Conservation (phyloP, 2,797 vertebrate genomes). For the Coreius guichenoti region DNA sequence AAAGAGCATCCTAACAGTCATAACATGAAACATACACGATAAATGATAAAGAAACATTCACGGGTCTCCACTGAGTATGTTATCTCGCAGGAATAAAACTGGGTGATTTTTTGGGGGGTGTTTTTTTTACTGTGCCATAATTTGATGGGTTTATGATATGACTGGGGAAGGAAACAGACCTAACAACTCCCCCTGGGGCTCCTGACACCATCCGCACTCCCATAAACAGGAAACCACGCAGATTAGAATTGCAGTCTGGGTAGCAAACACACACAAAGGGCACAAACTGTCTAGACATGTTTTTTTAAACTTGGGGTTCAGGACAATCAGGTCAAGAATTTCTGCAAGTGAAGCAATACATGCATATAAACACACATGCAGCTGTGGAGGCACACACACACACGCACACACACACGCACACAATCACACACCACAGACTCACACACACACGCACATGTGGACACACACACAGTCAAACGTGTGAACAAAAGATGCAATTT, state of each 20-base stretch:
- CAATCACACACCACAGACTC: constrained; percentile 25
- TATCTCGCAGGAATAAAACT: constrained; percentile 15
- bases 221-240: constrained; percentile 30
- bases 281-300: constrained; percentile 73
- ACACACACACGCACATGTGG: constrained; percentile 4
- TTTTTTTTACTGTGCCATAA: not conserved
- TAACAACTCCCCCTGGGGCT: not conserved
- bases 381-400: constrained; percentile 13
- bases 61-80: not conserved
- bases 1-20: constrained; percentile 2
- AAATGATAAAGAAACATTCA: constrained; percentile 18
- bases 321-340: constrained; percentile 48
- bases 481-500: constrained; percentile 29
- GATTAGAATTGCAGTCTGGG: not conserved
- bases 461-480: not conserved
- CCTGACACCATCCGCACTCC: constrained; percentile 5
- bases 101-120: not conserved
- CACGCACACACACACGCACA: constrained; percentile 18
- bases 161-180: constrained; percentile 7
- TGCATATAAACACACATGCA: constrained; percentile 26
- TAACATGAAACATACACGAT: not conserved
- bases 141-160: constrained; percentile 37
- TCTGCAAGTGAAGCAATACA: constrained; percentile 22
- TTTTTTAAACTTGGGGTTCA: constrained; percentile 31
- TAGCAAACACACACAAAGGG: constrained; percentile 42